These are phyloP conservation scores for Plagiodera versicolora DNA, from an alignment of 2,888 invertebrate species.

Conservation along the genomic window DNA sequence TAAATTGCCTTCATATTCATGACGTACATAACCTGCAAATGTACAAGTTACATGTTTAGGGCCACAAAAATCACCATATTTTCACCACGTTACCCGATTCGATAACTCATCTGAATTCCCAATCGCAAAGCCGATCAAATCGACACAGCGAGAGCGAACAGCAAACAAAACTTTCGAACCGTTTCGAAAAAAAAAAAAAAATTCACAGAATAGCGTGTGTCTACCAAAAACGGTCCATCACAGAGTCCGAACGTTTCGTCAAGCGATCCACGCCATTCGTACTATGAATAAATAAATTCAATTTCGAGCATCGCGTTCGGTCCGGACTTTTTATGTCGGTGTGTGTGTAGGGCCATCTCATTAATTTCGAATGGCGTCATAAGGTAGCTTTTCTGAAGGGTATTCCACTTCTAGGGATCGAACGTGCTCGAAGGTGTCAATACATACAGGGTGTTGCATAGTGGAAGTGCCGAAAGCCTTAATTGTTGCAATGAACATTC, in stretches of 20 bases:
- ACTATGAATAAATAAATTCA: conserved; percentile 35
- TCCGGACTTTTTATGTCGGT: conserved; percentile 22
- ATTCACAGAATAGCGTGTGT: conserved; percentile 9
- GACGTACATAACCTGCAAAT: background rate
- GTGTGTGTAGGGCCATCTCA: conserved; percentile 18
- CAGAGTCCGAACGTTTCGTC: conserved; percentile 13
- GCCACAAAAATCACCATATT: background rate
- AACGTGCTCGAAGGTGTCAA: background rate
- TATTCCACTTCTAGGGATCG: conserved; percentile 1
- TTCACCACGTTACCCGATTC: conserved; percentile 18
- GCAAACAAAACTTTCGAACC: conserved; percentile 22
- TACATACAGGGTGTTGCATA: background rate
- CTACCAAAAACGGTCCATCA: conserved; percentile 17
- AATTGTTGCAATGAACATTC: too few relatives aligned
- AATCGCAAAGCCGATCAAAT: conserved; percentile 25
- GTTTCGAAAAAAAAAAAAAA: conserved; percentile 28
- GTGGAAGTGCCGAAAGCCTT: too few relatives aligned
- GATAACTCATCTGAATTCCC: conserved; percentile 19
- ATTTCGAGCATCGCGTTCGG: conserved; percentile 27
- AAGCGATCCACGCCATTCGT: conserved; percentile 20
- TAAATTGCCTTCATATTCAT: too few relatives aligned
- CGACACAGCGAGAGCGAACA: conserved; percentile 23
- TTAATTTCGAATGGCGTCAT: conserved; percentile 26
- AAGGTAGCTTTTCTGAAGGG: conserved; percentile 14
- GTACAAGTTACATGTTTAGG: background rate